Conservation (phyloP, 2,888 invertebrate species). For the Idaea aversata region DNA sequence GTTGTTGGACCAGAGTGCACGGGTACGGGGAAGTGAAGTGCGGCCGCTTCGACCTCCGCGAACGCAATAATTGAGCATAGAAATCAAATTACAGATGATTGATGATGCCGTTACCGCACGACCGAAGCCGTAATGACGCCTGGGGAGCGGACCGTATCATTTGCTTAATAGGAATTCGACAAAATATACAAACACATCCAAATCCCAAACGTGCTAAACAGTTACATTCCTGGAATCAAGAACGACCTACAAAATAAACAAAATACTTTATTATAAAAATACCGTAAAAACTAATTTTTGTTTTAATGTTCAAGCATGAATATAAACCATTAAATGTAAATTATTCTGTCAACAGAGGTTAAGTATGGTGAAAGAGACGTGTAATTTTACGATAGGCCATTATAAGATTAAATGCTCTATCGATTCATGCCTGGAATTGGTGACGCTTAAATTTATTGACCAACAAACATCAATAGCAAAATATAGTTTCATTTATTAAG, state of each 20-base stretch:
- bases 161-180: slow-evolving; percentile 71
- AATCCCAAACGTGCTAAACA: slow-evolving; percentile 21
- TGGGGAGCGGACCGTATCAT: slow-evolving; percentile 68
- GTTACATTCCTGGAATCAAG: slow-evolving; percentile 6
- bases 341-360: slow-evolving; percentile 39
- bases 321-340: slow-evolving; percentile 31
- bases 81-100: slow-evolving; percentile 80
- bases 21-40: slow-evolving; percentile 58
- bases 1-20: slow-evolving; percentile 46
- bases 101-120: slow-evolving; percentile 79
- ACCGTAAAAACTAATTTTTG: not conserved
- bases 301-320: slow-evolving; percentile 6
- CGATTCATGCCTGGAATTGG: slow-evolving; percentile 45
- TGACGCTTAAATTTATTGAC: slow-evolving; percentile 44
- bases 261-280: not conserved
- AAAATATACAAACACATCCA: slow-evolving; percentile 43
- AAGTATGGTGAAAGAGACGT: slow-evolving; percentile 38
- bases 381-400: slow-evolving; percentile 58
- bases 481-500: not conserved
- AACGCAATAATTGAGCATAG: slow-evolving; percentile 80
- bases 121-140: slow-evolving; percentile 71
- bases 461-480: slow-evolving; percentile 11
- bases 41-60: slow-evolving; percentile 70
- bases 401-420: slow-evolving; percentile 58
- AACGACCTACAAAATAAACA: not conserved